phyloP scores from a whole-genome alignment of 2,888 invertebrate genomes.

The Lycophotia porphyrea region DNA sequence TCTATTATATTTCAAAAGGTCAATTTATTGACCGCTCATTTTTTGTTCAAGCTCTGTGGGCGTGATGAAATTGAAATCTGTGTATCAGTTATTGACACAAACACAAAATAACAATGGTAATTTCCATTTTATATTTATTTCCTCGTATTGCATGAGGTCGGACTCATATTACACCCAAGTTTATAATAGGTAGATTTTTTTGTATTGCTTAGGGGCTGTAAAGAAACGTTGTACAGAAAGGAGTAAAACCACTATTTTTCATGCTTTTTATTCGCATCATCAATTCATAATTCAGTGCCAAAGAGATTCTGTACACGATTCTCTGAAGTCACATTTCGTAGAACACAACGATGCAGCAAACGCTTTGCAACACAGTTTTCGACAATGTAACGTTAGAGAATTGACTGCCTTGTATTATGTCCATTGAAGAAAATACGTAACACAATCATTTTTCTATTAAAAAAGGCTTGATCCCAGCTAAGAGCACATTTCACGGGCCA shows the following conservation, averaged over 20 bases:
- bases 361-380: slow-evolving; percentile 59
- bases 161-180: not conserved
- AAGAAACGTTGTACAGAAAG: not conserved
- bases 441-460: slow-evolving; percentile 63
- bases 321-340: slow-evolving; percentile 50
- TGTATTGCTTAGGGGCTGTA: not conserved
- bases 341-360: slow-evolving; percentile 42
- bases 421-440: slow-evolving; percentile 50
- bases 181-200: not conserved
- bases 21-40: slow-evolving; percentile 40
- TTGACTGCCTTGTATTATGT: slow-evolving; percentile 54
- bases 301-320: slow-evolving; percentile 29
- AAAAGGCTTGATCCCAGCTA: slow-evolving; percentile 68
- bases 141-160: not conserved
- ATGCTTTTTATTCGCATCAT: slow-evolving; percentile 31
- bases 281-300: slow-evolving; percentile 41
- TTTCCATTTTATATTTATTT: slow-evolving; percentile 15
- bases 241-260: slow-evolving; percentile 19
- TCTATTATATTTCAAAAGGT: slow-evolving; percentile 50
- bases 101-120: slow-evolving; percentile 4
- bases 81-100: slow-evolving; percentile 24
- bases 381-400: slow-evolving; percentile 51
- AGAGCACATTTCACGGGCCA: slow-evolving; percentile 78
- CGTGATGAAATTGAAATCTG: slow-evolving; percentile 34
- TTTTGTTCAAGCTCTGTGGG: slow-evolving; percentile 37